Percentiles rank a stretch among this genome's conserved stretches.
phyloP scores from a whole-genome alignment of 2,113 vertebrate genomes.

The Scomber scombrus region DNA sequence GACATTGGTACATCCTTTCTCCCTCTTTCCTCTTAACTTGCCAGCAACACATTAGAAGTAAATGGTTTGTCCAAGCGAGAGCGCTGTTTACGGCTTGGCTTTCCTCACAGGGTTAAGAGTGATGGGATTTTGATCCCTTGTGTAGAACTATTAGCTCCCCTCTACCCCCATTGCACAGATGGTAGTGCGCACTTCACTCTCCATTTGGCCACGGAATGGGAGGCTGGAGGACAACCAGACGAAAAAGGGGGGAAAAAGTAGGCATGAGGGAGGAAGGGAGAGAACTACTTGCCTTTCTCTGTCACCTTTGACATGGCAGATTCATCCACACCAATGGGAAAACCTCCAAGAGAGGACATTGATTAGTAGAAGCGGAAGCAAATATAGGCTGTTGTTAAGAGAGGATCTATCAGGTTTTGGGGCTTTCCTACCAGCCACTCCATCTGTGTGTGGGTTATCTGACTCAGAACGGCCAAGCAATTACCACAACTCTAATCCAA shows the following conservation, averaged over 20 bases:
- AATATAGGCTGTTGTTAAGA: constrained; percentile 35
- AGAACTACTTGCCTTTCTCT: constrained; percentile 3
- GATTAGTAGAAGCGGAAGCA: constrained; percentile 26
- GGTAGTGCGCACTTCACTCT: constrained; percentile 64
- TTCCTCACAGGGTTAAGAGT: constrained; percentile 59
- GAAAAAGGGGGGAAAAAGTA: constrained; percentile 36
- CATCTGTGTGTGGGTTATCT: constrained; percentile 34
- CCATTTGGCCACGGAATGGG: constrained; percentile 65
- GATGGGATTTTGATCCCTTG: constrained; percentile 70
- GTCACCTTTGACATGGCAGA: constrained; percentile 45
- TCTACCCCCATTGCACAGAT: constrained; percentile 65
- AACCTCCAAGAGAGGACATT: constrained; percentile 7
- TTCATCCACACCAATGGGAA: constrained; percentile 24
- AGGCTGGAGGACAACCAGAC: constrained; percentile 45
- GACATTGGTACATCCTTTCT: not conserved
- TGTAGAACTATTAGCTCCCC: constrained; percentile 66
- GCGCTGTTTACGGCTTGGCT: constrained; percentile 50
- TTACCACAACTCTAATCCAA: constrained; percentile 9
- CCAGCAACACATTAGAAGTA: constrained; percentile 51
- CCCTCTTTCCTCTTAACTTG: constrained; percentile 40
- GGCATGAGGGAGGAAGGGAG: constrained; percentile 3
- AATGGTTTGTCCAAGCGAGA: constrained; percentile 49
- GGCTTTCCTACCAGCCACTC: not conserved
- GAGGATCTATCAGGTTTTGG: constrained; percentile 22
- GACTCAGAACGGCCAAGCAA: not conserved